phyloP scores from a whole-genome alignment of 2,888 invertebrate genomes.

The Pantelozetes paolii region DNA sequence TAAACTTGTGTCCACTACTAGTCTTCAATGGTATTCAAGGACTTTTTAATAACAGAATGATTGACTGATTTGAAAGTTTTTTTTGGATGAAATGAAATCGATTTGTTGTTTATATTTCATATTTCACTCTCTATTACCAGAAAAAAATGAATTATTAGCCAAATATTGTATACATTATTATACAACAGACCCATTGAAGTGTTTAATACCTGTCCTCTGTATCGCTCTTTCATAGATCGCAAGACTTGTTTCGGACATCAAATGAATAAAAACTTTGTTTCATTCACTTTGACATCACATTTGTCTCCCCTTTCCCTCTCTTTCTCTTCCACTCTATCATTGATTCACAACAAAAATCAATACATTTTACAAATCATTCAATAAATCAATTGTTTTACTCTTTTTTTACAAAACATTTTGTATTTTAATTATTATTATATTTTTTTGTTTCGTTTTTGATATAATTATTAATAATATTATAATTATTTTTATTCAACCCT shows the following conservation, averaged over 20 bases:
- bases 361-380: too few relatives aligned
- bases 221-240: background rate
- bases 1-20: slow-evolving; percentile 22
- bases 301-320: background rate
- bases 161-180: slow-evolving; percentile 32
- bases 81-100: background rate
- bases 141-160: slow-evolving; percentile 32
- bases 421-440: slow-evolving; percentile 14
- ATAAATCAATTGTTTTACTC: too few relatives aligned
- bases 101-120: slow-evolving; percentile 25
- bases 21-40: slow-evolving; percentile 18
- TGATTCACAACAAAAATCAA: background rate
- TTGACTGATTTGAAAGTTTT: background rate
- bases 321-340: background rate
- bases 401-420: background rate
- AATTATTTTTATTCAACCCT: background rate
- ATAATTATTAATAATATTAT: background rate
- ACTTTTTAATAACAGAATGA: background rate
- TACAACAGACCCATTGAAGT: slow-evolving; percentile 30
- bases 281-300: background rate
- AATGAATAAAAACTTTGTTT: background rate
- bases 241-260: background rate
- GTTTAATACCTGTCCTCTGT: slow-evolving; percentile 4
- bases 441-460: slow-evolving; percentile 3
- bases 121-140: background rate